Evolutionary conservation across 2,888 invertebrate genomes (phyloP), one percentile per base, ranked within the genome.

Genomic region (Lingula anatina): DNA sequence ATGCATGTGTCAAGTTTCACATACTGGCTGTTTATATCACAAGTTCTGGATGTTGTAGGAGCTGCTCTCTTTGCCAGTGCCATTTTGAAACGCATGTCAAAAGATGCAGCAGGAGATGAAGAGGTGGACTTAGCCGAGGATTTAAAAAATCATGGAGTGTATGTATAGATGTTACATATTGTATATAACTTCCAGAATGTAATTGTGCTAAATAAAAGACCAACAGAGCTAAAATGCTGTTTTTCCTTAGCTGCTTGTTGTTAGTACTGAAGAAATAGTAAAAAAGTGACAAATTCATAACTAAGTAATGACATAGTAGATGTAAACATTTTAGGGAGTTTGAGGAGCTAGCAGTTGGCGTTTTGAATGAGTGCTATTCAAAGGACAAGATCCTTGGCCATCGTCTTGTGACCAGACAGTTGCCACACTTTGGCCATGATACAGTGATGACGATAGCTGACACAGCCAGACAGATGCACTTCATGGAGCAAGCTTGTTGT

Each of bases 401-500:
- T 44, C 54, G 62, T 40, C 58, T 75, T 37, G 57, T 76, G 24
- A 61, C 67, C 12, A 54, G 75, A 15, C 56, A 60, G 46, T 57
- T 71, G 15, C 50, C 52, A 5, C 53, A 54, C 24, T 75, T 67
- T 63, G 75, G 73, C 3, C 50, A 54, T 24, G 59, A 64, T 15
- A 73, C 75, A 4, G 54, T 70, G 23, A 62, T 77, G 25, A 53
- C 59, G 4, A 49, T 77, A 44, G 76, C 74, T 24, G 73, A 75
- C 42, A 50, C 57, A 3, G 64, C 62, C 26, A 60, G 64, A 15
- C 55, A 69, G 50, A 73, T 75, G 75, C 70, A 71, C 46, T 75
- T 77, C 49, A 68, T 75, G 61, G 70, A 67, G 26, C 73, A 73
- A 47, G 66, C 71, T 4, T 63, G 65, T 44, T 75, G 73, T 54